phyloP scores from a whole-genome alignment of 2,888 invertebrate genomes.

The Polydrusus cervinus region DNA sequence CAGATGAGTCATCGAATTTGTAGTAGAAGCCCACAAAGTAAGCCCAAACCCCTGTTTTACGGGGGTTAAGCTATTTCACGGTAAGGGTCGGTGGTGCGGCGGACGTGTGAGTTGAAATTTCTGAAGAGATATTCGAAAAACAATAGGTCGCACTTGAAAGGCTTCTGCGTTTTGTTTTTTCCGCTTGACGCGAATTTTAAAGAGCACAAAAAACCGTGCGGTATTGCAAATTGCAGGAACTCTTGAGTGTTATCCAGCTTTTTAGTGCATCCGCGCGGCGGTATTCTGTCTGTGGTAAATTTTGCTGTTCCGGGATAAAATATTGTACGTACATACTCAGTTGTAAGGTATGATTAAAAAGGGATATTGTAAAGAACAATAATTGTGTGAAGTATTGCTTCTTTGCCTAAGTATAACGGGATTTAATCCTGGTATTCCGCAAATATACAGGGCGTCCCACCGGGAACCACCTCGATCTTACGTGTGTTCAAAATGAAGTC shows the following conservation, averaged over 20 bases:
- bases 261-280: conserved; percentile 19
- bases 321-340: no score
- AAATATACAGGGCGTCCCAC: no score
- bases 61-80: conserved; percentile 32
- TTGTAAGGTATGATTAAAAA: no score
- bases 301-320: no score
- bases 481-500: no score
- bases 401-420: no score
- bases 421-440: no score
- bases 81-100: conserved; percentile 40
- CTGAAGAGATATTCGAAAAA: conserved; percentile 49
- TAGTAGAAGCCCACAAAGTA: conserved; percentile 35
- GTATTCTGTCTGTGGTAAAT: conserved; percentile 7
- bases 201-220: conserved; percentile 23
- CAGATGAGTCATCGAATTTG: conserved; percentile 50
- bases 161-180: conserved; percentile 45
- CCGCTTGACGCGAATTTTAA: conserved; percentile 21
- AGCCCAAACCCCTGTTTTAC: conserved; percentile 21
- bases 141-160: conserved; percentile 47
- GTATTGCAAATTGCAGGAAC: conserved; percentile 21
- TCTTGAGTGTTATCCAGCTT: conserved; percentile 22
- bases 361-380: no score
- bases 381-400: no score
- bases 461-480: no score
- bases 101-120: conserved; percentile 25